Evolutionary conservation across 2,888 invertebrate genomes (phyloP).

Genomic region (Pachydiplax longipennis): DNA sequence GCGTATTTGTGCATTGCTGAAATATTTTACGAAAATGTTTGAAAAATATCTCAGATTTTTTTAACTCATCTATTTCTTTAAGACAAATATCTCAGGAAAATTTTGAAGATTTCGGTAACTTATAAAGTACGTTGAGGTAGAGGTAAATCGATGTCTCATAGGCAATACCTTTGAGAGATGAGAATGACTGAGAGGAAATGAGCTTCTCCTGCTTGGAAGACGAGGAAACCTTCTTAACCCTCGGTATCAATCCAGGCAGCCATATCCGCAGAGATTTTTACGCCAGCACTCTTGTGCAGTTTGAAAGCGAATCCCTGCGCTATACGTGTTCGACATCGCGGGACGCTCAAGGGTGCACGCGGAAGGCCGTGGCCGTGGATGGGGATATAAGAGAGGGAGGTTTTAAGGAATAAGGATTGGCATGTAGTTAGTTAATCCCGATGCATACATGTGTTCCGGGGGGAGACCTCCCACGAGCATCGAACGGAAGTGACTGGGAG

Average conservation of each 20-base stretch:
- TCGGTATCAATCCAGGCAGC: not conserved
- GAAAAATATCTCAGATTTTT: too few relatives aligned
- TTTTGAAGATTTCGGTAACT: too few relatives aligned
- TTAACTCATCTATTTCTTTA: too few relatives aligned
- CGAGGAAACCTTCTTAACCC: not conserved
- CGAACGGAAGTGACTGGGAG: conserved; percentile 15
- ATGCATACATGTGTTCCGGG: conserved; percentile 5
- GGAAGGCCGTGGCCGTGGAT: not conserved
- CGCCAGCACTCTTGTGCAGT: not conserved
- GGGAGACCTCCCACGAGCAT: conserved; percentile 12
- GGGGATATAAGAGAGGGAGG: not conserved
- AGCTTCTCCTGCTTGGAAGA: not conserved
- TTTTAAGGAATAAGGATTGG: not conserved
- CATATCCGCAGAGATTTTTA: not conserved
- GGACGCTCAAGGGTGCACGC: not conserved
- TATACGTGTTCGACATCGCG: not conserved
- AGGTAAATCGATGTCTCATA: too few relatives aligned
- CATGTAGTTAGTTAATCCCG: not conserved
- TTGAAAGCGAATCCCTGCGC: not conserved
- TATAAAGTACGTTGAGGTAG: too few relatives aligned
- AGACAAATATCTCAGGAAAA: too few relatives aligned
- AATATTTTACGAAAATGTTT: too few relatives aligned
- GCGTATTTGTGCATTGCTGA: too few relatives aligned
- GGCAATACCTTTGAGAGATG: not conserved
- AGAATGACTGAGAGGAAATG: not conserved